Percentiles rank a stretch among this genome's conserved stretches.
These are phyloP conservation scores for Piprites chloris DNA, from an alignment of 2,113 vertebrate genomes.

Conservation along the genomic window DNA sequence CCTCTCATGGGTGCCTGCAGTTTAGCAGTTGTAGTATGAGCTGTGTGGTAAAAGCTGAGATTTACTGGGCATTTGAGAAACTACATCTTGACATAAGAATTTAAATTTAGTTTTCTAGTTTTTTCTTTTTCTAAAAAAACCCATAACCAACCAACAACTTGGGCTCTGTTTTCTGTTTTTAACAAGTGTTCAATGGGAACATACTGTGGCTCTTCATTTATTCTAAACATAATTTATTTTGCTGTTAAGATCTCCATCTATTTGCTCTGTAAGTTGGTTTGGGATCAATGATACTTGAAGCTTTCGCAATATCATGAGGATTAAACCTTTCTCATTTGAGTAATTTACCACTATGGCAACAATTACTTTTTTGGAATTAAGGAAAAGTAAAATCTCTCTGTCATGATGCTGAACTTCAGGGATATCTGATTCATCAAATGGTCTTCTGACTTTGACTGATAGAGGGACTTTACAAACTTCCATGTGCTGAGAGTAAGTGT, in stretches of 20 bases:
- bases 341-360: not conserved
- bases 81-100: not conserved
- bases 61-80: not conserved
- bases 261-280: not conserved
- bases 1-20: not conserved
- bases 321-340: not conserved
- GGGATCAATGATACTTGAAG: not conserved
- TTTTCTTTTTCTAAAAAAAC: not conserved
- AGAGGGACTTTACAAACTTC: not conserved
- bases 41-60: not conserved
- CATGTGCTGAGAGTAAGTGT: not conserved
- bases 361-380: not conserved
- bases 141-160: not conserved
- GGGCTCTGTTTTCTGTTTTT: not conserved
- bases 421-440: too few species aligned
- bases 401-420: not conserved
- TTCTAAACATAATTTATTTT: not conserved
- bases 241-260: not conserved
- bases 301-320: not conserved
- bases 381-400: not conserved
- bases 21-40: not conserved
- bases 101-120: not conserved
- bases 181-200: not conserved
- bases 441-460: not conserved
- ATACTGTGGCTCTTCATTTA: not conserved